Base-by-base conservation (phyloP, 2,113 vertebrate genomes). In the Phalacrocorax pelagicus region DNA sequence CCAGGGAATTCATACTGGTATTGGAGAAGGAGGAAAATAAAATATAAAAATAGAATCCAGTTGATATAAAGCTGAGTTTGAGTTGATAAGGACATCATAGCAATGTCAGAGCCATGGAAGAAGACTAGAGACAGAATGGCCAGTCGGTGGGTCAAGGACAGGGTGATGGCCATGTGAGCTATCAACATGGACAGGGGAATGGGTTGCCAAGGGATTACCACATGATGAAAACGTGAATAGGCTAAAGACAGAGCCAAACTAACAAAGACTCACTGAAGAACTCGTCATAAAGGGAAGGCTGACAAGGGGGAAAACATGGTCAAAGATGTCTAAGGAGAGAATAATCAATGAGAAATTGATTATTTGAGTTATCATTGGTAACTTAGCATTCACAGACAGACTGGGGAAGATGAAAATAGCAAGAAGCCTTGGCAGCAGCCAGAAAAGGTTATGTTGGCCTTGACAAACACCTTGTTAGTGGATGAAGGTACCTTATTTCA, bases 271-370 rank as follows among this genome's bases (percentile, higher is more conserved):
- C 19, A 9, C 62, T 38, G 74, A 85, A 69, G 1, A 0, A 70
- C 36, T 87, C 51, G 19, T 88, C 71, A 61, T 87, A 82, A 93
- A 86, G 3, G 2, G 34, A 92, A 69, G 40, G 27, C 42, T 91
- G 46, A 88, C 62, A 77, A 87, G 32, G 8, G 12, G 13, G 14
- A 12, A 91, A 87, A 34, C 34, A 57, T 0, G 0, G 12, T 88
- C 55, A 92, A 81, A 96, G 75, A 34, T 81, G 44, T 42, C 42
- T 82, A 49, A 86, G 74, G 49, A 85, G 49, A 85, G 40, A 85
- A 72, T 73, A 90, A 90, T 96, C 92, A 90, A 95, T 95, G 58
- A 77, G 44, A 82, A 91, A 95, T 93, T 70, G 81, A 95, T 93
- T 91, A 91, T 95, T 89, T 73, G 54, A 83, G 63, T 95, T 96